Conservation (phyloP, 2,113 vertebrate species). For the Xiphophorus hellerii region DNA sequence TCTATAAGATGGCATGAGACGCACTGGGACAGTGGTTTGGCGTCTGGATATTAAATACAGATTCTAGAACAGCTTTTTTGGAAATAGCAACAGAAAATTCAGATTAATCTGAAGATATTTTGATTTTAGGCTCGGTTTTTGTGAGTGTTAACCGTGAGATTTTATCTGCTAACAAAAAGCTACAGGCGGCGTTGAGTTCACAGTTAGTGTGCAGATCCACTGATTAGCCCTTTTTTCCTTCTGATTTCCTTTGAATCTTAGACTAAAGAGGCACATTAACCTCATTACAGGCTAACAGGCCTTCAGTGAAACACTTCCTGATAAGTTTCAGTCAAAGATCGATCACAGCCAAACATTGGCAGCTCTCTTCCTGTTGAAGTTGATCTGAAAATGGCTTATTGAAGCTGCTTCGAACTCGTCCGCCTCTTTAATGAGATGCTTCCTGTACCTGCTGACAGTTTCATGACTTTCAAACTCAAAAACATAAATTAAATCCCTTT, state of each 20-base stretch:
- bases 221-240: conserved; percentile 65
- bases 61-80: conserved; percentile 60
- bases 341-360: conserved; percentile 19
- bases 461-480: conserved; percentile 39
- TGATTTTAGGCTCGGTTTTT: too few relatives aligned
- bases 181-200: conserved; percentile 37
- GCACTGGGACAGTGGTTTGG: conserved; percentile 68
- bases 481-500: not conserved
- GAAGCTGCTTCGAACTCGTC: conserved; percentile 38
- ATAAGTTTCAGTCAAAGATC: conserved; percentile 40
- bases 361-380: conserved; percentile 31
- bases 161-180: too few relatives aligned
- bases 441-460: conserved; percentile 46
- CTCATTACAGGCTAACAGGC: conserved; percentile 67
- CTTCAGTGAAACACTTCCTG: conserved; percentile 55
- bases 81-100: conserved; percentile 34
- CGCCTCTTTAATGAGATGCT: conserved; percentile 27
- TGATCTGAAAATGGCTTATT: conserved; percentile 56
- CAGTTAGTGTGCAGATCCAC: conserved; percentile 51
- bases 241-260: conserved; percentile 58
- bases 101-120: too few relatives aligned
- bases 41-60: conserved; percentile 65
- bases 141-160: too few relatives aligned
- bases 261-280: conserved; percentile 72
- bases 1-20: conserved; percentile 66